A percentile compares a stretch with the other conserved stretches of the same genome.
phyloP scores from a whole-genome alignment of 2,888 invertebrate species.

The Ernsta delagoae region DNA sequence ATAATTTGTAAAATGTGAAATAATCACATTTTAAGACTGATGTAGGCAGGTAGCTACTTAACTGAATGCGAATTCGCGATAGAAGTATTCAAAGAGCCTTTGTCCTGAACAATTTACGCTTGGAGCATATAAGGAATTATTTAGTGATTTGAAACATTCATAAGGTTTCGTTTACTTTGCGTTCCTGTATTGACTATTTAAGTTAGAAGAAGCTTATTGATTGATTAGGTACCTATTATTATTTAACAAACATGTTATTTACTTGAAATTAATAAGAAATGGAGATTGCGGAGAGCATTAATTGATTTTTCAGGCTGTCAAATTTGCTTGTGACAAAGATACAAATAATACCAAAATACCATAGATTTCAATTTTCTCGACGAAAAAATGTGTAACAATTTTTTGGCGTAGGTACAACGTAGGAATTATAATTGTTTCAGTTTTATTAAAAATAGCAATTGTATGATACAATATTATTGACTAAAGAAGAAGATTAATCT shows the following conservation, averaged over 20 bases:
- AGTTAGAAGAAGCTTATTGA: not conserved
- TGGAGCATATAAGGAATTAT: conserved; percentile 13
- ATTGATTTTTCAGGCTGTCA: no score
- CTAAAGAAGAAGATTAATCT: conserved; percentile 23
- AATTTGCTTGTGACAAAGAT: no score
- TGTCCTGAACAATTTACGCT: conserved; percentile 6
- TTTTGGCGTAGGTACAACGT: no score
- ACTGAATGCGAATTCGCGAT: conserved; percentile 2
- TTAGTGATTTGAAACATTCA: conserved; percentile 19
- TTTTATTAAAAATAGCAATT: not conserved
- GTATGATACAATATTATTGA: not conserved
- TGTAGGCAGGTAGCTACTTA: not conserved
- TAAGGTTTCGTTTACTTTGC: not conserved
- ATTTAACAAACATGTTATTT: not conserved
- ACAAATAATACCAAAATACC: no score
- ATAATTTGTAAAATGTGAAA: no score
- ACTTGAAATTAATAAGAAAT: no score
- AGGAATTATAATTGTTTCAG: no score
- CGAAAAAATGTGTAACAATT: no score
- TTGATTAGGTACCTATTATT: not conserved
- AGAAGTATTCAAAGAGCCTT: conserved; percentile 9
- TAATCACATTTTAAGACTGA: not conserved
- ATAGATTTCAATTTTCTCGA: no score
- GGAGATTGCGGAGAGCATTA: no score
- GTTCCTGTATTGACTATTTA: not conserved